phyloP scores from a whole-genome alignment of 2,113 vertebrate genomes.

The Mandrillus leucophaeus region DNA sequence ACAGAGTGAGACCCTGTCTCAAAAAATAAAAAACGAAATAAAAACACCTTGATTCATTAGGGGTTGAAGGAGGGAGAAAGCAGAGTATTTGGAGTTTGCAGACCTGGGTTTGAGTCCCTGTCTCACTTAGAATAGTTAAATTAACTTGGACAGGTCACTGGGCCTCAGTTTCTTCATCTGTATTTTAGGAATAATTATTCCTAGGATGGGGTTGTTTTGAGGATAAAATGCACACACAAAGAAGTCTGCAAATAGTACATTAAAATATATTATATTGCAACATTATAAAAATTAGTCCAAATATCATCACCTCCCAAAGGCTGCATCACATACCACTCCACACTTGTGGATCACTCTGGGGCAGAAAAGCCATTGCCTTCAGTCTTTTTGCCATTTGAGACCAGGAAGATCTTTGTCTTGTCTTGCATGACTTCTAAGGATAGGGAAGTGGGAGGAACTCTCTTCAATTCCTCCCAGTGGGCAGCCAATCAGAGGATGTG shows the following conservation, averaged over 20 bases:
- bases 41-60: neutral
- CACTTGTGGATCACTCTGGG: neutral
- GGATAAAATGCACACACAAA: neutral
- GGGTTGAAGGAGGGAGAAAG: neutral
- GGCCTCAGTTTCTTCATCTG: neutral
- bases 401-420: neutral
- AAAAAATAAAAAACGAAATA: no score
- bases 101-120: neutral
- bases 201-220: neutral
- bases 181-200: constrained; percentile 12
- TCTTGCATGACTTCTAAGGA: neutral
- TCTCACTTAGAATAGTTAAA: neutral
- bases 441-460: neutral
- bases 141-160: neutral
- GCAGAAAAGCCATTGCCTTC: neutral
- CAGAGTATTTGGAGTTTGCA: neutral
- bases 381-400: neutral
- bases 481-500: neutral
- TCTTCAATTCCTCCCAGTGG: neutral
- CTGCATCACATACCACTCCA: neutral
- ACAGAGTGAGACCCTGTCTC: no score
- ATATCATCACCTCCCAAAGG: neutral
- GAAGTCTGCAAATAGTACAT: neutral
- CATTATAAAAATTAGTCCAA: neutral
- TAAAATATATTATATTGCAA: neutral